Evolutionary conservation across 2,888 invertebrate genomes (phyloP).

Genomic region (Acleris laterana): DNA sequence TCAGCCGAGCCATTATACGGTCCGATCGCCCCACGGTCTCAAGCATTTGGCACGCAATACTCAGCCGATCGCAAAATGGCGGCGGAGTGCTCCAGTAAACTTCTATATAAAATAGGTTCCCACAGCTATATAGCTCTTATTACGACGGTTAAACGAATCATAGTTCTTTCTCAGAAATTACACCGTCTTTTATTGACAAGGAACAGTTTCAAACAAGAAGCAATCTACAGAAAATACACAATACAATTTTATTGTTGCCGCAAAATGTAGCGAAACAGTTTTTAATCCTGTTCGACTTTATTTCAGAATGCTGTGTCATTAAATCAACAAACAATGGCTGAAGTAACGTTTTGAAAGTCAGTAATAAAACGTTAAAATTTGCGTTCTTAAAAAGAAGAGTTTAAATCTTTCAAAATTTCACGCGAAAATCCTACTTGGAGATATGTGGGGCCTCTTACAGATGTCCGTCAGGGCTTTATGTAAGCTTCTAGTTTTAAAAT

Average conservation of each 20-base stretch:
- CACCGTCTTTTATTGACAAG: conserved; percentile 27
- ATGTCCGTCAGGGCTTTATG: conserved; percentile 34
- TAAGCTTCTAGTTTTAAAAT: conserved; percentile 32
- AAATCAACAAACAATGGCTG: conserved; percentile 14
- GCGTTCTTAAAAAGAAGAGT: conserved; percentile 14
- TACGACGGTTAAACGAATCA: conserved; percentile 15
- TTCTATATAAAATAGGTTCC: conserved; percentile 9
- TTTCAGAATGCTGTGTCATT: conserved; percentile 13
- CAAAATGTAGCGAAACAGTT: conserved; percentile 20
- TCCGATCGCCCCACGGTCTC: conserved; percentile 28
- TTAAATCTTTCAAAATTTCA: conserved; percentile 34
- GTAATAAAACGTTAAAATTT: conserved; percentile 19
- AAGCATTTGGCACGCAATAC: conserved; percentile 36
- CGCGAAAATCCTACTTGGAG: conserved; percentile 30
- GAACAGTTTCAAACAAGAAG: conserved; percentile 33
- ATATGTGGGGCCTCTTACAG: conserved; percentile 17
- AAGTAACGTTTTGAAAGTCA: conserved; percentile 2
- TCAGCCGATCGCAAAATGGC: conserved; percentile 33
- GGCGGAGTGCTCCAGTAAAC: conserved; percentile 16
- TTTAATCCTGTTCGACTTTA: conserved; percentile 32
- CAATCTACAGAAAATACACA: conserved; percentile 34
- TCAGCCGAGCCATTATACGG: conserved; percentile 33
- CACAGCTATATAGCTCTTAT: conserved; percentile 19
- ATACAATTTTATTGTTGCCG: conserved; percentile 30
- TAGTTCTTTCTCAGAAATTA: conserved; percentile 20